Conservation (phyloP, 2,888 invertebrate species). For the Geotrupes spiniger region DNA sequence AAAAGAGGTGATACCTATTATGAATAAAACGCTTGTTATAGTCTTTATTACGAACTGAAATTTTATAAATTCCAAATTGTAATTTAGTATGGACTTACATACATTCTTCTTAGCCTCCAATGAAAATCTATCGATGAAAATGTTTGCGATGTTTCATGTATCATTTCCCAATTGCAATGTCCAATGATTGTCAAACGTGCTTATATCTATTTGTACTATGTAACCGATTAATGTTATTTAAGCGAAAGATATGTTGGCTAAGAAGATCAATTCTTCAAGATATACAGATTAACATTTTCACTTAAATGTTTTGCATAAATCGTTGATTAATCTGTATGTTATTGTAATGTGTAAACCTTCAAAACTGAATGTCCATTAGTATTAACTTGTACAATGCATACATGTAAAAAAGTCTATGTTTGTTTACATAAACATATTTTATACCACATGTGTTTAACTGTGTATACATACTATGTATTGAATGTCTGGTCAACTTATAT, state of each 20-base stretch:
- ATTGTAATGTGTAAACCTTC: too few relatives aligned
- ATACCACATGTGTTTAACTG: conserved; percentile 7
- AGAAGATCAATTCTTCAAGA: not conserved
- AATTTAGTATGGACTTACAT: conserved; percentile 5
- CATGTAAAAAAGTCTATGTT: conserved; percentile 5
- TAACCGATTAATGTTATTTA: conserved; percentile 2
- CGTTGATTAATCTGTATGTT: not conserved
- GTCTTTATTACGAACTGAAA: conserved; percentile 10
- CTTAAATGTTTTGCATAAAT: not conserved
- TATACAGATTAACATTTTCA: conserved; percentile 1
- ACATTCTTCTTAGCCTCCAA: conserved; percentile 5
- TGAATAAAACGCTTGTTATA: conserved; percentile 20
- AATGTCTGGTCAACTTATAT: conserved; percentile 19
- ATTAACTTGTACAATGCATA: conserved; percentile 8
- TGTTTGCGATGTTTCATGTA: not conserved
- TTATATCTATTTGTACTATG: conserved; percentile 1
- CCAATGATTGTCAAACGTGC: conserved; percentile 6
- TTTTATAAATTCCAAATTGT: conserved; percentile 6
- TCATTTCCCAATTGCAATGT: conserved; percentile 9
- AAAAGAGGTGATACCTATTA: conserved; percentile 19
- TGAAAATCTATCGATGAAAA: conserved; percentile 3
- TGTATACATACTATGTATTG: conserved; percentile 17
- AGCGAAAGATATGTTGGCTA: not conserved
- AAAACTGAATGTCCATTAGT: conserved; percentile 4
- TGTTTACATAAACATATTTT: conserved; percentile 5